phyloP scores from a whole-genome alignment of 2,797 vertebrate species.

The Macropus fuliginosus region DNA sequence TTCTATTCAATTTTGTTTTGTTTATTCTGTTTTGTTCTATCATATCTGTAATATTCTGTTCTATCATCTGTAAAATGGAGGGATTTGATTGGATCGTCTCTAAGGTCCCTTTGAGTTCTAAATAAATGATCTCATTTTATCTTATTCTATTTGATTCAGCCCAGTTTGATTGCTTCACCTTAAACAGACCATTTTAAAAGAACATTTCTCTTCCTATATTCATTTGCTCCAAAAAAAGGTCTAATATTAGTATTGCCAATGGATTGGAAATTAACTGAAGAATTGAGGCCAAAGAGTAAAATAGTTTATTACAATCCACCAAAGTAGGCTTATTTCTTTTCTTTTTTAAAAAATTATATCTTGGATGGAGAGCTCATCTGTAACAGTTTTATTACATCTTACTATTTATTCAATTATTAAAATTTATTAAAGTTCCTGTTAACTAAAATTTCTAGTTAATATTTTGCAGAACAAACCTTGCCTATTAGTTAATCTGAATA shows the following conservation, averaged over 20 bases:
- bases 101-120: no score
- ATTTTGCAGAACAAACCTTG: constrained; percentile 25
- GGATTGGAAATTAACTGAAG: constrained; percentile 29
- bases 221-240: neutral
- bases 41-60: neutral
- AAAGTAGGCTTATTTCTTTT: neutral
- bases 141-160: no score
- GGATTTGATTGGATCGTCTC: no score
- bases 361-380: neutral
- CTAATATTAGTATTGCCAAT: neutral
- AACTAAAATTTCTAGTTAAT: constrained; percentile 13
- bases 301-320: neutral
- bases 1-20: neutral
- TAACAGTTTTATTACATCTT: neutral
- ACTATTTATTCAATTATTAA: neutral
- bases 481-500: constrained; percentile 11
- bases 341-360: neutral
- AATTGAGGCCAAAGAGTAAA: constrained; percentile 10
- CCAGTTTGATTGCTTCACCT: neutral
- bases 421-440: neutral
- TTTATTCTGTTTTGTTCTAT: neutral
- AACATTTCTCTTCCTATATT: neutral
- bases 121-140: no score
- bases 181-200: neutral
- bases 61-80: no score